Base-by-base conservation (phyloP, 2,113 vertebrate species). In the Rhinopomastus cyanomelas region DNA sequence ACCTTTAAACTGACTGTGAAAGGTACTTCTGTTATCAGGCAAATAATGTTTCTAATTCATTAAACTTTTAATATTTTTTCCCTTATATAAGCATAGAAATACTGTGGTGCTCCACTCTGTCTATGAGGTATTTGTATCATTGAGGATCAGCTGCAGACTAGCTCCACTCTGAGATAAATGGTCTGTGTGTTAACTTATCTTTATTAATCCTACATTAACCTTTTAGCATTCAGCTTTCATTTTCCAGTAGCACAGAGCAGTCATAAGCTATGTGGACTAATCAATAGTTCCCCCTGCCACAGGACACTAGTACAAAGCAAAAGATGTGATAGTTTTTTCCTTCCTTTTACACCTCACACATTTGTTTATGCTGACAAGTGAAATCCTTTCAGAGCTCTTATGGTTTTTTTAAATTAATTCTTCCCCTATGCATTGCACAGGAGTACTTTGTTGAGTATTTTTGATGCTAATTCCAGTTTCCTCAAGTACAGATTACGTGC, bases 171-270 rank as follows among this genome's bases (percentile, higher is more conserved):
- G 42, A 76, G 46, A 25, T 55, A 37, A 86, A 51, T 27, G 26
- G 29, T 73, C 69, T 87, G 4, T 85, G 34, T 68, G 84, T 75
- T 71, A 71, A 29, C 37, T 61, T 69, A 44, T 59, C 30, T 79
- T 84, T 88, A 72, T 72, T 89, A 87, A 93, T 84, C 23, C 69
- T 91, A 81, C 59, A 72, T 87, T 92, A 84, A 85, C n/a, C 73
- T 89, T 55, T 73, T 30, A 60, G 16, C 52, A 72, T 57, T 69
- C 51, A 59, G 55, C 30, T 87, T 87, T 42, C 73, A 52, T 36
- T 79, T 92, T 73, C 42, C 29, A 66, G 59, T 52, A 84, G 68
- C 57, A 52, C 6, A 62, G 42, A 75, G 67, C 26, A 79, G 53
- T 59, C 60, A 4, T 78, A 73, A 92, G 19, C 21, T 86, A 30